A percentile compares a stretch with the other conserved stretches of the same genome.
These are phyloP conservation scores for Erethizon dorsatum DNA, from an alignment of 2,797 vertebrate genomes.

Conservation along the genomic window DNA sequence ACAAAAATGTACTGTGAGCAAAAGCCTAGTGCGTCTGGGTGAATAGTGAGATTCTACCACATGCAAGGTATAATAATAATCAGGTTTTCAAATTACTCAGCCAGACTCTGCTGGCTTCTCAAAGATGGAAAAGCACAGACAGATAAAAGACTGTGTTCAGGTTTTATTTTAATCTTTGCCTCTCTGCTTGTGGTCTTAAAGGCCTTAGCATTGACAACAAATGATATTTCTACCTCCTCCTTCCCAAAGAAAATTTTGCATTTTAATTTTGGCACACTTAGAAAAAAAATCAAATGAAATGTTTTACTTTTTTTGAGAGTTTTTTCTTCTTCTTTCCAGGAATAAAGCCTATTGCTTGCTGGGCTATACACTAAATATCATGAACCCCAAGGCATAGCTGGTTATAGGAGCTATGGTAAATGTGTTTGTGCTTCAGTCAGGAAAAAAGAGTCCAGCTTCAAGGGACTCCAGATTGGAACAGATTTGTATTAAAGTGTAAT, in stretches of 20 bases:
- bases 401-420: constrained; percentile 68
- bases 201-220: constrained; percentile 66
- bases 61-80: constrained; percentile 76
- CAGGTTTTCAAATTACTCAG: constrained; percentile 74
- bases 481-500: constrained; percentile 6
- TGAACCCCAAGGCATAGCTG: constrained; percentile 49
- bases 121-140: constrained; percentile 70
- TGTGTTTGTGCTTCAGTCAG: constrained; percentile 63
- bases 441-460: constrained; percentile 61
- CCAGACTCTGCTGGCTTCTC: constrained; percentile 60
- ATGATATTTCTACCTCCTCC: constrained; percentile 64
- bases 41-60: constrained; percentile 69
- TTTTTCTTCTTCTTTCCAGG: constrained; percentile 73
- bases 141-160: constrained; percentile 78
- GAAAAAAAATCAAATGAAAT: constrained; percentile 70
- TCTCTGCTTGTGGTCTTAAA: constrained; percentile 68
- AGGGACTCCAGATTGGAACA: neutral
- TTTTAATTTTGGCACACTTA: constrained; percentile 79
- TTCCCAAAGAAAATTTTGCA: constrained; percentile 61
- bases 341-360: constrained; percentile 73
- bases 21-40: constrained; percentile 33
- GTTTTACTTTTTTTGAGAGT: constrained; percentile 53
- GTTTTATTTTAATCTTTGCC: constrained; percentile 80
- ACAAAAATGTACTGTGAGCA: constrained; percentile 75
- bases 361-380: constrained; percentile 66